These are phyloP conservation scores for Polyommatus iphigenia DNA, from an alignment of 2,888 invertebrate genomes.

Conservation along the genomic window DNA sequence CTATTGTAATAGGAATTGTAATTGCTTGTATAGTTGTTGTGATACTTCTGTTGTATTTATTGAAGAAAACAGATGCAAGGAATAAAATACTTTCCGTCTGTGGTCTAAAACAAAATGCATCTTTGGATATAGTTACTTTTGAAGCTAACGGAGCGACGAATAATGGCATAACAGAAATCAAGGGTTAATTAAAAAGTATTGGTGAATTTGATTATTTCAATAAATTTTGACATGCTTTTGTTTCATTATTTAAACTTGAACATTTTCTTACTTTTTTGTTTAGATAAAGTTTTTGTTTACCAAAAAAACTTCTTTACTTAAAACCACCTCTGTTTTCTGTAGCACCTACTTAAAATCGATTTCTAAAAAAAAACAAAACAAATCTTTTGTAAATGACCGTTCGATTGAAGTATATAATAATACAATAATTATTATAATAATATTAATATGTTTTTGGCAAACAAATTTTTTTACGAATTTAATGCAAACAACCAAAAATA, in stretches of 20 bases:
- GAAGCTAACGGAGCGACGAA: constrained; percentile 58
- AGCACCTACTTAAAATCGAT: no score
- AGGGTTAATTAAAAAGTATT: constrained; percentile 50
- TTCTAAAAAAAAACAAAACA: no score
- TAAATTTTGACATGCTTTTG: neutral
- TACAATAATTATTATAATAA: no score
- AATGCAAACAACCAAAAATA: no score
- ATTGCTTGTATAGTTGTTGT: constrained; percentile 60
- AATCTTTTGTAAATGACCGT: no score
- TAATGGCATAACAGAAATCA: constrained; percentile 67
- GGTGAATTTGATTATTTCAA: neutral
- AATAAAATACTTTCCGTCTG: constrained; percentile 60
- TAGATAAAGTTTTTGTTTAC: no score
- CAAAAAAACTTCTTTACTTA: no score
- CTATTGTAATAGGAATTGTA: constrained; percentile 65
- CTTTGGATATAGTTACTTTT: constrained; percentile 68
- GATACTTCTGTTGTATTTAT: constrained; percentile 65
- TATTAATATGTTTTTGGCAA: no score
- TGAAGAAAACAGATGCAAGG: constrained; percentile 61
- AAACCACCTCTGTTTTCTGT: no score
- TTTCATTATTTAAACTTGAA: neutral
- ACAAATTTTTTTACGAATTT: no score
- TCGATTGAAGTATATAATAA: no score
- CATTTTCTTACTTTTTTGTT: no score
- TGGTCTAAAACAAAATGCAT: constrained; percentile 70